These are phyloP conservation scores for Schizaphis graminum DNA, from an alignment of 2,888 invertebrate species.

Conservation along the genomic window DNA sequence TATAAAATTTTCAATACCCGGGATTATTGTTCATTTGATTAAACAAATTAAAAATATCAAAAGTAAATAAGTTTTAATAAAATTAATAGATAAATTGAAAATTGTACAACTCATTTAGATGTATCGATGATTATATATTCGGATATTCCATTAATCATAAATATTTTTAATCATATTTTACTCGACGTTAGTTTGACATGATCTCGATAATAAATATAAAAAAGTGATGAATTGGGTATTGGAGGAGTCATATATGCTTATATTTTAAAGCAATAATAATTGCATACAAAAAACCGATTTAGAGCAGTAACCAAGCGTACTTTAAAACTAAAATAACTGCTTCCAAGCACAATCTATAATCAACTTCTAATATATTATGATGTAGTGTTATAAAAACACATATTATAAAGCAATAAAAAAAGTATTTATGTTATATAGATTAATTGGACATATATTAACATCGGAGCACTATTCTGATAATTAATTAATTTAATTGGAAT, in stretches of 20 bases:
- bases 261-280: not conserved
- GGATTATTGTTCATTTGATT: not conserved
- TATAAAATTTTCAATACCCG: not conserved
- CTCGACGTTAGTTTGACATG: not conserved
- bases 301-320: not conserved
- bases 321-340: not conserved
- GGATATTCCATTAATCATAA: not conserved
- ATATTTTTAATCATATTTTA: not conserved
- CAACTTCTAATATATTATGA: not conserved
- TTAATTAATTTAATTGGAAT: not conserved
- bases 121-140: not conserved
- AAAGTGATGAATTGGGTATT: constrained; percentile 2
- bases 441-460: not conserved
- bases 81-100: not conserved
- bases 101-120: not conserved
- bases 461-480: not conserved
- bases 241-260: not conserved
- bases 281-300: not conserved
- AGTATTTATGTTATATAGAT: not conserved
- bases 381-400: not conserved
- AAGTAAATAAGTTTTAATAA: not conserved
- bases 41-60: not conserved
- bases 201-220: constrained; percentile 2
- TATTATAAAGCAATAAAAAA: not conserved
- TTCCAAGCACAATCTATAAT: not conserved